Percentiles rank a stretch among this genome's conserved stretches.
phyloP scores from a whole-genome alignment of 2,113 vertebrate species.

The Callionymus lyra region DNA sequence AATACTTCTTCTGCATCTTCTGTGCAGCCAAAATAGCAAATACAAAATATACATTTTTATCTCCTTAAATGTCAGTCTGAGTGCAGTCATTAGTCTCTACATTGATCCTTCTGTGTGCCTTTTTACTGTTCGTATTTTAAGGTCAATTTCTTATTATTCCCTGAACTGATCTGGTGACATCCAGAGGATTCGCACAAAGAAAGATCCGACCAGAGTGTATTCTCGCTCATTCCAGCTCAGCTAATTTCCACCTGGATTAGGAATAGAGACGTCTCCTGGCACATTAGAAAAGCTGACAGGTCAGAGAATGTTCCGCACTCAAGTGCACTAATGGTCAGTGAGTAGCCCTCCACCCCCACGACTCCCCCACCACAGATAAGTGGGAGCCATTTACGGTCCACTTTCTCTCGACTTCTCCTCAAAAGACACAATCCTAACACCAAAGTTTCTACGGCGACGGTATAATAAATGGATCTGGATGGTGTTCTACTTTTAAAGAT shows the following conservation, averaged over 20 bases:
- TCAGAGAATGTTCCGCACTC: slow-evolving; percentile 50
- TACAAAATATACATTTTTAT: no score
- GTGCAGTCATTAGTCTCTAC: no score
- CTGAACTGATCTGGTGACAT: no score
- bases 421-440: slow-evolving; percentile 9
- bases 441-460: no score
- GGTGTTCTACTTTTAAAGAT: slow-evolving; percentile 53
- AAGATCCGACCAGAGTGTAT: slow-evolving; percentile 27
- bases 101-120: no score
- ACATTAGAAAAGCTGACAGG: slow-evolving; percentile 56
- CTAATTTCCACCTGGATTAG: slow-evolving; percentile 33
- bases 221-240: slow-evolving; percentile 31
- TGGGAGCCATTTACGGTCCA: slow-evolving; percentile 39
- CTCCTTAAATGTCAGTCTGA: no score
- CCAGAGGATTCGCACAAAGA: no score
- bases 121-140: no score
- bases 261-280: slow-evolving; percentile 58
- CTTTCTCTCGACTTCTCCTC: slow-evolving; percentile 17
- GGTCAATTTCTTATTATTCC: no score
- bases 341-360: slow-evolving; percentile 19
- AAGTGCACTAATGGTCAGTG: slow-evolving; percentile 61
- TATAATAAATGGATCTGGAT: slow-evolving; percentile 37
- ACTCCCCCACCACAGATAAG: slow-evolving; percentile 25
- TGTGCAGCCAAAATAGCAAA: no score
- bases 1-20: no score